A percentile compares a stretch with the other conserved stretches of the same genome.
phyloP scores from a whole-genome alignment of 53 echinoderm and acorn worm genomes.

The Patiria pectinifera region DNA sequence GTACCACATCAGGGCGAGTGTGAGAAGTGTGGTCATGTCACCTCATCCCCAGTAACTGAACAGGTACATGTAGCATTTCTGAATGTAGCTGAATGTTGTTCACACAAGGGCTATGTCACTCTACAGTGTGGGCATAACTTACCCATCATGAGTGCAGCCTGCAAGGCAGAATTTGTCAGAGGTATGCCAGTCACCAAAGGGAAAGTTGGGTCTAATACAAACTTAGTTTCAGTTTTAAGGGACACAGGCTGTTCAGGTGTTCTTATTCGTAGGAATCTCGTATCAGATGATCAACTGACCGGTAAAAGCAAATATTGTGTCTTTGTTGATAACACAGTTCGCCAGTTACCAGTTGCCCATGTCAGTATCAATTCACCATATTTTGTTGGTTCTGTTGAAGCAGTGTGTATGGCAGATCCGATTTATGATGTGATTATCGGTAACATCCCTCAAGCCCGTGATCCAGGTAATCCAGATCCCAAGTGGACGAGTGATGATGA shows the following conservation, averaged over 20 bases:
- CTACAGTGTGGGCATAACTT: conserved; percentile 39
- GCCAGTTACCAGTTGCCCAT: conserved; percentile 20
- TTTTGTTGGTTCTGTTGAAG: conserved; percentile 1
- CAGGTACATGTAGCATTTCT: conserved; percentile 13
- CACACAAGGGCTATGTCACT: conserved; percentile 9
- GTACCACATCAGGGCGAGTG: background rate
- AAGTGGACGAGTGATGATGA: background rate
- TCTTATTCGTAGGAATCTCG: conserved; percentile 10
- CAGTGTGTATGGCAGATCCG: conserved; percentile 54
- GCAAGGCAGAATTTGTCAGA: background rate
- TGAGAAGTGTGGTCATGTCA: background rate
- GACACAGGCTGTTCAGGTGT: conserved; percentile 48
- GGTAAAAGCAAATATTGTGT: conserved; percentile 2
- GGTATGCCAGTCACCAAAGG: conserved; percentile 27
- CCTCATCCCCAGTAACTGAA: background rate
- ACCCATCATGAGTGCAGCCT: conserved; percentile 50
- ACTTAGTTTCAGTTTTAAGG: conserved; percentile 15
- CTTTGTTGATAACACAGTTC: conserved; percentile 45
- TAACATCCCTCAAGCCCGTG: conserved; percentile 13
- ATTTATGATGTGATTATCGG: conserved; percentile 41
- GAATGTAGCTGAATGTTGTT: conserved; percentile 18
- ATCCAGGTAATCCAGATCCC: conserved; percentile 30
- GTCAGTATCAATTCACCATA: conserved; percentile 40
- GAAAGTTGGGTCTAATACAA: background rate
- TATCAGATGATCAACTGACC: conserved; percentile 15